Base-by-base conservation (phyloP, 2,113 vertebrate genomes). In the Grammomys surdaster region DNA sequence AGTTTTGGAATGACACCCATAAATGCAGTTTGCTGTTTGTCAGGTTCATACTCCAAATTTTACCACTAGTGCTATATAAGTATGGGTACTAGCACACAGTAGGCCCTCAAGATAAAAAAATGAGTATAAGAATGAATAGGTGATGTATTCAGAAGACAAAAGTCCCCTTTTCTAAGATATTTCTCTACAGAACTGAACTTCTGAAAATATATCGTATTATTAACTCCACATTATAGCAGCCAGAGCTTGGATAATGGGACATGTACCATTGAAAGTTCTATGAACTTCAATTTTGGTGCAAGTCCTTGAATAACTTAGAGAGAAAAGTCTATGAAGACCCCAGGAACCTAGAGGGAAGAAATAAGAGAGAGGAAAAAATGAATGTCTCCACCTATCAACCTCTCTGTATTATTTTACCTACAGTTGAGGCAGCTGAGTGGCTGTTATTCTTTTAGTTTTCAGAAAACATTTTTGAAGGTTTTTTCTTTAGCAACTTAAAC, bases 381-480 rank as follows among this genome's bases (percentile, higher is more conserved):
- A 28, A 82, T 10, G 51, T 1, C 26, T 33, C 70, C 28, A 88
- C 54, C 16, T 11, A 46, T 13, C 19, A 81, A 11, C 13, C 5
- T 88, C 1, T 51, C 4, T 54, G 82, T 31, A 43, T 48, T 56
- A 70, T n/a, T 87, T 86, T 81, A 24, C 1, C 14, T 20, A 24
- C 4, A 70, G 6, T 65, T 72, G 76, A 75, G 46, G 16, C 36
- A 87, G 84, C 13, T 51, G 73, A 81, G 22, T 19, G 31, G 48
- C 33, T 95, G 40, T n/a, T 43, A 95, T 81, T 40, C 36, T 60
- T 13, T 82, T 7, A 67, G 73, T 81, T 65, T 87, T 48, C 1
- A 92, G 85, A 65, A 86, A 93, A 22, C 87, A 77, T 67, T 54
- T 91, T n/a, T 72, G 63, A 97, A 97, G 69, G 67, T 85, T 97